phyloP scores from a whole-genome alignment of 2,888 invertebrate genomes.

The Spialia ferax region DNA sequence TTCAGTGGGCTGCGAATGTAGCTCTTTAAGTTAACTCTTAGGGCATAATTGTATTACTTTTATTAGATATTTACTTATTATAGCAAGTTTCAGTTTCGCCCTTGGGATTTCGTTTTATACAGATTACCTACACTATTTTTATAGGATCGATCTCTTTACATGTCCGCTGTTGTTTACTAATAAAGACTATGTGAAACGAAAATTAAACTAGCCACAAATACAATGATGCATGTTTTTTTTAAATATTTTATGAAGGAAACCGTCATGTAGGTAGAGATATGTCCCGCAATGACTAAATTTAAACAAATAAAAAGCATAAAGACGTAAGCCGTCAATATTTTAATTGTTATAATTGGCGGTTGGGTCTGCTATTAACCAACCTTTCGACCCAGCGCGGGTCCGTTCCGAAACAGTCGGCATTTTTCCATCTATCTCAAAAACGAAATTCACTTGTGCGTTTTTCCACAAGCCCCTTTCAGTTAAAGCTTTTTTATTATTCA shows the following conservation, averaged over 20 bases:
- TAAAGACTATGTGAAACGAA: too few species aligned
- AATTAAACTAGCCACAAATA: too few species aligned
- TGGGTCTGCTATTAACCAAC: conserved; percentile 74
- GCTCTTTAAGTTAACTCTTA: too few species aligned
- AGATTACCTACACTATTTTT: too few species aligned
- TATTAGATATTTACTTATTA: too few species aligned
- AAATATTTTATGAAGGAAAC: neutral
- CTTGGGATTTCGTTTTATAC: too few species aligned
- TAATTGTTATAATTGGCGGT: conserved; percentile 84
- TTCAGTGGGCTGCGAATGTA: too few species aligned
- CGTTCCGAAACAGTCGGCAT: conserved; percentile 66
- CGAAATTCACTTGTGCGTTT: conserved; percentile 70
- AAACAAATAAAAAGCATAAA: conserved; percentile 31
- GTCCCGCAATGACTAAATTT: conserved; percentile 16
- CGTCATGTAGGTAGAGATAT: neutral
- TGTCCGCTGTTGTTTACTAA: too few species aligned
- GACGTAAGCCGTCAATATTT: conserved; percentile 72
- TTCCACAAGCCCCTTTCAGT: conserved; percentile 68
- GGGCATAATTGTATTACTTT: too few species aligned
- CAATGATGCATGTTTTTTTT: too few species aligned
- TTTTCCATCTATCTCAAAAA: conserved; percentile 65
- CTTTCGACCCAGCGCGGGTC: conserved; percentile 59
- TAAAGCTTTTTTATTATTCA: conserved; percentile 75
- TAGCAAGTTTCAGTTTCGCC: too few species aligned
- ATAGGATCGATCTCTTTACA: too few species aligned